Evolutionary conservation across 2,113 vertebrate genomes (phyloP), one percentile per base, ranked within the genome.

Genomic region (Erinaceus europaeus): DNA sequence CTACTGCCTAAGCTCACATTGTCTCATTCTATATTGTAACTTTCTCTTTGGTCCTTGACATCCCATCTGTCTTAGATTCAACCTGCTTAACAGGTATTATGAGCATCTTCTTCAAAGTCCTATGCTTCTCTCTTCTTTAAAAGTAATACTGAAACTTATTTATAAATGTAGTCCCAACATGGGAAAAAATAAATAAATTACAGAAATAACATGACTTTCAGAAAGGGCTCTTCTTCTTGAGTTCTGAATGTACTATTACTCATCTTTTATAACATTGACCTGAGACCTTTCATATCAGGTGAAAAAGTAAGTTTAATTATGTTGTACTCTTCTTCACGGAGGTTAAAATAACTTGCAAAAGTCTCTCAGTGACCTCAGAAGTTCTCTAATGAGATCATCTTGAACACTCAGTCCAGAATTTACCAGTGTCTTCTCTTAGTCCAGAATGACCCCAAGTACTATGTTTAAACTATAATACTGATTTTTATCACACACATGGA

Each of bases 311-410:
- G 29, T 55, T 23, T 50, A 71, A 50, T 52, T 62, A 53, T 79
- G 78, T 89, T 57, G 12, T 48, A 34, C 34, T 13, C 5, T 75
- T 23, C 53, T 89, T 34, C 21, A 48, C 29, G 14, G 21, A 84
- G 38, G 48, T 83, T 64, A 80, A 77, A 75, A 76, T 80, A 21
- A 80, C 61, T 88, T 73, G 38, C 48, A 61, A 57, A 87, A 92
- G 40, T 80, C 42, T 55, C 53, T 86, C 23, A 10, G 8, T 79
- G 34, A 71, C 57, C 68, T 76, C n/a, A 34, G 48, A 21, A 52
- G 48, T 34, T 74, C 40, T 64, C 34, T 27, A 61, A 40, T 50
- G 50, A 83, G n/a, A 78, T 38, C 44, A 44, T 52, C 67, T 67
- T 65, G 73, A 86, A 90, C 77, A 84, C 52, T 80, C 81, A 4